These are phyloP conservation scores for Platyura marginata DNA, from an alignment of 1,140 invertebrate species.

Conservation along the genomic window DNA sequence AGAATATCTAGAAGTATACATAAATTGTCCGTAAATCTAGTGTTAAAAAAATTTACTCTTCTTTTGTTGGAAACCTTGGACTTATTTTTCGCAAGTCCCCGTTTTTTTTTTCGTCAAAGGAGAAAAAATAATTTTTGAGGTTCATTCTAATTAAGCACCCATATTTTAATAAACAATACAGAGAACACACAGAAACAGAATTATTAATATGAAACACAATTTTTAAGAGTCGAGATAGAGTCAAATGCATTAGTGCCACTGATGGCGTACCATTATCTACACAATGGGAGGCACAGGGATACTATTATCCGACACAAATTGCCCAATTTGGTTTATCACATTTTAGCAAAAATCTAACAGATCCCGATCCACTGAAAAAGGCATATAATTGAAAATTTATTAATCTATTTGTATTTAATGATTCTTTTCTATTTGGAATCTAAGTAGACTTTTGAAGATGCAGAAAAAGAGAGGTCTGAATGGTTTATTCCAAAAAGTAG, in stretches of 20 bases:
- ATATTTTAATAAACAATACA: neutral
- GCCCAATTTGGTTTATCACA: slow-evolving; percentile 95
- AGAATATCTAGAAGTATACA: no score
- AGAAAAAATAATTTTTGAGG: no score
- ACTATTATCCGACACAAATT: slow-evolving; percentile 97
- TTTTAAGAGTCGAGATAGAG: slow-evolving; percentile 50
- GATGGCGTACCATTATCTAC: slow-evolving; percentile 87
- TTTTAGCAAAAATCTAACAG: slow-evolving; percentile 85
- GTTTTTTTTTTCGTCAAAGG: no score
- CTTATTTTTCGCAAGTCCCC: no score
- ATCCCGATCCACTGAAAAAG: slow-evolving; percentile 48
- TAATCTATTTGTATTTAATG: no score
- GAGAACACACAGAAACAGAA: no score
- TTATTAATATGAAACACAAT: neutral
- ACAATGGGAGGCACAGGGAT: slow-evolving; percentile 86
- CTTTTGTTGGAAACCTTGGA: no score
- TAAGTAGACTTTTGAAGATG: slow-evolving; percentile 53
- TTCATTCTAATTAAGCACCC: neutral
- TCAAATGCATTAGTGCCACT: slow-evolving; percentile 85
- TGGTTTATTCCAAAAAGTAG: slow-evolving; percentile 49
- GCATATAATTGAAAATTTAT: no score
- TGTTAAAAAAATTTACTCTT: no score
- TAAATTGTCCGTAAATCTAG: no score
- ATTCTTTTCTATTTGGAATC: no score
- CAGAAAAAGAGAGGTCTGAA: slow-evolving; percentile 37